phyloP scores from a whole-genome alignment of 2,797 vertebrate species.

The Microtus californicus region DNA sequence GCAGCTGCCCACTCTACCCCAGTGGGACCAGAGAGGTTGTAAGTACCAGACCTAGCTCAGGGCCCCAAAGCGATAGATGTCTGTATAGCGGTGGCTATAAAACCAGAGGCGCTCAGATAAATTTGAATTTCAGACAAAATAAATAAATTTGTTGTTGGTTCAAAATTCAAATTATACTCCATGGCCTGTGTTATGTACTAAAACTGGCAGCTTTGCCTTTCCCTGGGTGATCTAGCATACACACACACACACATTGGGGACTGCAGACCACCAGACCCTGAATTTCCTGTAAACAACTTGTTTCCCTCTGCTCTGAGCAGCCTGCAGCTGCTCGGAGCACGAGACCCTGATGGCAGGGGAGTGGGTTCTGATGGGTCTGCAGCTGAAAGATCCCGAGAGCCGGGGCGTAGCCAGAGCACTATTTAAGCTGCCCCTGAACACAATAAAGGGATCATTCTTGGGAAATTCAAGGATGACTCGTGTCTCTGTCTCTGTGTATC shows the following conservation, averaged over 20 bases:
- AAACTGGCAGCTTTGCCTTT: background rate
- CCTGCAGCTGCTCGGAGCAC: too few species aligned
- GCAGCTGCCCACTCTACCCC: background rate
- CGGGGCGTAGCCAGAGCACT: too few species aligned
- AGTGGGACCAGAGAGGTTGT: background rate
- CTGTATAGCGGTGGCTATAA: background rate
- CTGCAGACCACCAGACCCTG: too few species aligned
- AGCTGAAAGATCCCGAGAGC: too few species aligned
- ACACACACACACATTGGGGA: background rate
- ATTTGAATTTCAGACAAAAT: slow-evolving; percentile 21
- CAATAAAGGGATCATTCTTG: too few species aligned
- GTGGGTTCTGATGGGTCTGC: too few species aligned
- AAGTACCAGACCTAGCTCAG: background rate
- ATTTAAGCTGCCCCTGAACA: too few species aligned
- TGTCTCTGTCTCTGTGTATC: too few species aligned
- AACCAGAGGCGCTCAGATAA: background rate
- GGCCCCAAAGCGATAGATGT: background rate
- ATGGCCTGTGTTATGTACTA: background rate
- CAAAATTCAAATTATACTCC: slow-evolving; percentile 20
- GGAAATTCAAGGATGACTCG: too few species aligned
- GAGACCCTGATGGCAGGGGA: too few species aligned
- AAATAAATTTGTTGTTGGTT: background rate
- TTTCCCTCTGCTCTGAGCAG: too few species aligned
- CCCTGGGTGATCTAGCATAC: background rate
- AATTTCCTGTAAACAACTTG: too few species aligned